A percentile compares a stretch with the other conserved stretches of the same genome.
These are phyloP conservation scores for Cynaeus angustus DNA, from an alignment of 2,888 invertebrate species.

Conservation along the genomic window DNA sequence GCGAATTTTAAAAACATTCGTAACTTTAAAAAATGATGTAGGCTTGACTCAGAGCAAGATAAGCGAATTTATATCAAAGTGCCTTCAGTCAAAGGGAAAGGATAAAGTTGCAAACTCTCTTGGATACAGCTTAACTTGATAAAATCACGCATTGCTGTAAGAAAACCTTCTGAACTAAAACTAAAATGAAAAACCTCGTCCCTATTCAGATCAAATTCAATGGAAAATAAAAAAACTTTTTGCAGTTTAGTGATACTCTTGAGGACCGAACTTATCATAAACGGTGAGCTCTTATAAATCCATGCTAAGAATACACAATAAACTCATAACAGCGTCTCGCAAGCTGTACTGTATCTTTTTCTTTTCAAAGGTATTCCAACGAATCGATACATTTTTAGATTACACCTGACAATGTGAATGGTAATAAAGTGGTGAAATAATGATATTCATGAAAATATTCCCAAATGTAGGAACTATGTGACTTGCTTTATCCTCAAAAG, in stretches of 20 bases:
- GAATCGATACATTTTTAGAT: conserved; percentile 1
- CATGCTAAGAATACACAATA: neutral
- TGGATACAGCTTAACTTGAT: conserved; percentile 39
- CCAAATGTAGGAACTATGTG: conserved; percentile 28
- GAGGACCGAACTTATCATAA: conserved; percentile 14
- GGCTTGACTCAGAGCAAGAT: conserved; percentile 38
- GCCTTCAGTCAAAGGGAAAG: conserved; percentile 50
- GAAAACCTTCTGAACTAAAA: conserved; percentile 26
- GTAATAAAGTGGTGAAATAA: conserved; percentile 12
- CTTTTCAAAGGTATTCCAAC: neutral
- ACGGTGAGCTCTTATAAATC: neutral
- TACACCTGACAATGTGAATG: neutral
- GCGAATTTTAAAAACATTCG: conserved; percentile 44
- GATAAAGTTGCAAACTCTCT: conserved; percentile 51
- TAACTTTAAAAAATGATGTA: conserved; percentile 42
- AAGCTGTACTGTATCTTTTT: too few relatives aligned
- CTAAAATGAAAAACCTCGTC: conserved; percentile 29
- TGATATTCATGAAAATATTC: conserved; percentile 39
- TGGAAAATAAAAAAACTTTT: conserved; percentile 18
- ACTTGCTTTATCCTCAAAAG: conserved; percentile 28
- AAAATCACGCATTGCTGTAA: conserved; percentile 42
- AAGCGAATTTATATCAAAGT: conserved; percentile 49
- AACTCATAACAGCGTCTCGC: too few relatives aligned
- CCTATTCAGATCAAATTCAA: conserved; percentile 25
- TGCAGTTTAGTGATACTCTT: conserved; percentile 11